Evolutionary conservation across 2,888 invertebrate species (phyloP), one percentile per base, ranked within the genome.

Genomic region (Callinectes sapidus): DNA sequence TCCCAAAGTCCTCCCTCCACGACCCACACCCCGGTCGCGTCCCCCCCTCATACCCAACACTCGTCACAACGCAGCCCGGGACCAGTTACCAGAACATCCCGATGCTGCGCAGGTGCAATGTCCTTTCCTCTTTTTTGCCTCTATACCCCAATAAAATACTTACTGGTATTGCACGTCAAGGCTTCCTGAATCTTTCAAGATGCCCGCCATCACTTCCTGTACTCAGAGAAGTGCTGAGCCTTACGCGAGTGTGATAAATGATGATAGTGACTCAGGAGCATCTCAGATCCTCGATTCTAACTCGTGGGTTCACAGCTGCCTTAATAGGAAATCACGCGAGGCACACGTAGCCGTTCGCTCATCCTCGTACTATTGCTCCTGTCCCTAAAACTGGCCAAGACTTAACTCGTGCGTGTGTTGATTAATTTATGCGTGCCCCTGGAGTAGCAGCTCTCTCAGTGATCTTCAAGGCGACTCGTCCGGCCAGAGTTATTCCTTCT

Each of bases 281-380:
- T 81, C 81, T 35, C 81, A 35, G 32, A 35, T 10, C 81, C 35
- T 16, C 35, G 81, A 35, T 81, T 35, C 16, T 32, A 16, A 32
- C 81, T 81, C 16, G 35, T 81, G 81, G 81, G 81, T 81, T 81
- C 35, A 81, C 81, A 35, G 81, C 16, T 81, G 71, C 81, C 81
- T 32, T 81, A 81, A 32, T 81, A 81, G 81, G 81, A 81, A 81
- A 81, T 81, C 81, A 81, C 35, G 81, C 81, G 35, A 28, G 35
- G 14, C 35, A 35, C 18, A 81, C 81, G 35, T 81, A 16, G 14
- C 32, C 35, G 32, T 32, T 35, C 35, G 35, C 35, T 81, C 81
- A 81, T 81, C 35, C 81, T 14, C 14, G 35, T 0, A 14, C n/a
- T 35, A 2, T 81, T 81, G 35, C 35, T 35, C 18, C 18, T 6